Conservation (phyloP, 2,113 vertebrate genomes). For the Hepsetus odoe region DNA sequence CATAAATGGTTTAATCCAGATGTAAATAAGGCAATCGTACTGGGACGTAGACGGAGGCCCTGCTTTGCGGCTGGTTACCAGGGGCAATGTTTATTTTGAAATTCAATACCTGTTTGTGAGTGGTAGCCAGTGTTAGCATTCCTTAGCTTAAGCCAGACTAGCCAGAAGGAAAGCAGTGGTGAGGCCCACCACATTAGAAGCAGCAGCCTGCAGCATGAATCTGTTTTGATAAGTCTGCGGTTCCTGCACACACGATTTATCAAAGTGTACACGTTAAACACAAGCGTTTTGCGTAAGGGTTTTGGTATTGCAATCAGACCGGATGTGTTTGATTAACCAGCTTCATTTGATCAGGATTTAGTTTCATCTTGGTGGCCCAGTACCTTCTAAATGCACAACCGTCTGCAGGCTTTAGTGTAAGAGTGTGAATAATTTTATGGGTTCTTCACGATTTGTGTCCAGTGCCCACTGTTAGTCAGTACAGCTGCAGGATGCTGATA, state of each 20-base stretch:
- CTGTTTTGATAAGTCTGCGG: neutral
- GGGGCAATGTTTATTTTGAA: slow-evolving; percentile 25
- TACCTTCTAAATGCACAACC: no score
- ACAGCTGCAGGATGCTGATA: neutral
- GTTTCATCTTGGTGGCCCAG: no score
- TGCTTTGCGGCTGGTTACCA: slow-evolving; percentile 21
- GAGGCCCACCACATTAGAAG: neutral
- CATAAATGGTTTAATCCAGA: neutral
- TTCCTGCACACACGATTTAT: neutral
- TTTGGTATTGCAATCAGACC: neutral
- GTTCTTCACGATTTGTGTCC: neutral
- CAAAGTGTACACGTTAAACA: neutral
- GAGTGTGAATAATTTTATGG: neutral
- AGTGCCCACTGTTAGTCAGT: neutral
- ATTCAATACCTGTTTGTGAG: slow-evolving; percentile 25
- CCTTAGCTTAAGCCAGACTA: slow-evolving; percentile 13
- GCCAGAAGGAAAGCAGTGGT: slow-evolving; percentile 4
- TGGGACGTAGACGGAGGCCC: neutral
- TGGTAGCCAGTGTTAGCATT: slow-evolving; percentile 20
- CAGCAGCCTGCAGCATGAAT: neutral
- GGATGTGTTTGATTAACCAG: neutral
- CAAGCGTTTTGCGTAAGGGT: neutral
- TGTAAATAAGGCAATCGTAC: neutral
- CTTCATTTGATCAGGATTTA: neutral
- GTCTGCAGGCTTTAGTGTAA: neutral